Conservation (phyloP, 1,140 invertebrate genomes). For the Antheraea mylitta region DNA sequence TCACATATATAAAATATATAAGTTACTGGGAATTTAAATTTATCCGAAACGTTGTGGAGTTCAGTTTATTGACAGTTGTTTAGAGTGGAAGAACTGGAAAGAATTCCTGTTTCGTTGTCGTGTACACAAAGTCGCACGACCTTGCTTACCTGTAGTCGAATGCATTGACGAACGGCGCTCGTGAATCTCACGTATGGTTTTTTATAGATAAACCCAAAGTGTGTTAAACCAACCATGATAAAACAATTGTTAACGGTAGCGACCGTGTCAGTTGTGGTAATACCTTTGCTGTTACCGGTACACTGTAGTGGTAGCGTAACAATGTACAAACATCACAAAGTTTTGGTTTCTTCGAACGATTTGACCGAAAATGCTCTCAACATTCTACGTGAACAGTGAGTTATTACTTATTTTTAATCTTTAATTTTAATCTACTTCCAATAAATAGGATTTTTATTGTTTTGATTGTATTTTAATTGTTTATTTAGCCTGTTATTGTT, state of each 20-base stretch:
- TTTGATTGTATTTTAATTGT: too few species aligned
- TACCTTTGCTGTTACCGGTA: conserved; percentile 11
- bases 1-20: too few species aligned
- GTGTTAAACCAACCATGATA: conserved; percentile 35
- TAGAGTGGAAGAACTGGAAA: too few species aligned
- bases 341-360: conserved; percentile 73
- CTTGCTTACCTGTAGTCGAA: not conserved
- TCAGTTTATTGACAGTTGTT: too few species aligned
- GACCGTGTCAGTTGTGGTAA: not conserved
- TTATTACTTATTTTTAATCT: conserved; percentile 15
- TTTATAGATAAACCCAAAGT: conserved; percentile 6
- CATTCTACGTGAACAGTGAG: conserved; percentile 67
- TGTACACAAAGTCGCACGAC: not conserved
- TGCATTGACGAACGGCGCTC: not conserved
- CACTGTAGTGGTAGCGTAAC: conserved; percentile 31
- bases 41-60: too few species aligned
- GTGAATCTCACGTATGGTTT: not conserved
- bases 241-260: conserved; percentile 25
- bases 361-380: conserved; percentile 58
- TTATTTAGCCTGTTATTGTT: too few species aligned
- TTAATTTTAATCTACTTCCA: too few species aligned
- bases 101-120: too few species aligned
- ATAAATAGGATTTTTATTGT: too few species aligned
- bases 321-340: conserved; percentile 65
- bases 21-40: too few species aligned